Evolutionary conservation across 2,797 vertebrate species (phyloP).

Genomic region (Ctenochaetus hawaiiensis): DNA sequence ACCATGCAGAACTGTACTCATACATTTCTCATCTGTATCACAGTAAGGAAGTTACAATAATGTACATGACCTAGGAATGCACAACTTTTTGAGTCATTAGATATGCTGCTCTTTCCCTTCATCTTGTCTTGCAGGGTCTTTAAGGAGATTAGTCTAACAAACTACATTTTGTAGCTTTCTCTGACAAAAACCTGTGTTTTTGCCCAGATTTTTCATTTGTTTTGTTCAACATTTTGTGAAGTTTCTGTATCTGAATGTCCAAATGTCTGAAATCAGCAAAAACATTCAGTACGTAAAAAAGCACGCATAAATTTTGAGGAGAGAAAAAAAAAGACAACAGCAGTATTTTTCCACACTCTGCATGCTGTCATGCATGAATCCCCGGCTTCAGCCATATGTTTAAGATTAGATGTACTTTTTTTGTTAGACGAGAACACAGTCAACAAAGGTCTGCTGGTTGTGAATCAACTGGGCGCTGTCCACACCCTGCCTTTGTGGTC

Average conservation of each 20-base stretch:
- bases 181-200: neutral
- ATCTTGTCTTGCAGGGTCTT: neutral
- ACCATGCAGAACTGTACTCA: neutral
- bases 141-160: neutral
- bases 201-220: neutral
- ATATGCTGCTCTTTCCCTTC: neutral
- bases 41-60: neutral
- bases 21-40: conserved; percentile 10
- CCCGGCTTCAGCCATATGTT: conserved; percentile 77
- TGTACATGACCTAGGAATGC: neutral
- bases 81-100: neutral
- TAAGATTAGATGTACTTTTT: conserved; percentile 83
- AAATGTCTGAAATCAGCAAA: conserved; percentile 38
- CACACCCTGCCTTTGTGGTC: conserved; percentile 53
- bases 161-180: neutral
- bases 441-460: conserved; percentile 72
- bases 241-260: neutral
- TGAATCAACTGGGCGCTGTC: conserved; percentile 71
- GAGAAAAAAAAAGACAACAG: conserved; percentile 47
- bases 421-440: conserved; percentile 75
- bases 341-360: conserved; percentile 71
- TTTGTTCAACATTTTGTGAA: neutral
- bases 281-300: conserved; percentile 47
- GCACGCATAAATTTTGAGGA: conserved; percentile 35
- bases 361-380: conserved; percentile 76